These are phyloP conservation scores for Nomada hirtipes DNA, from an alignment of 2,888 invertebrate genomes.

Conservation along the genomic window DNA sequence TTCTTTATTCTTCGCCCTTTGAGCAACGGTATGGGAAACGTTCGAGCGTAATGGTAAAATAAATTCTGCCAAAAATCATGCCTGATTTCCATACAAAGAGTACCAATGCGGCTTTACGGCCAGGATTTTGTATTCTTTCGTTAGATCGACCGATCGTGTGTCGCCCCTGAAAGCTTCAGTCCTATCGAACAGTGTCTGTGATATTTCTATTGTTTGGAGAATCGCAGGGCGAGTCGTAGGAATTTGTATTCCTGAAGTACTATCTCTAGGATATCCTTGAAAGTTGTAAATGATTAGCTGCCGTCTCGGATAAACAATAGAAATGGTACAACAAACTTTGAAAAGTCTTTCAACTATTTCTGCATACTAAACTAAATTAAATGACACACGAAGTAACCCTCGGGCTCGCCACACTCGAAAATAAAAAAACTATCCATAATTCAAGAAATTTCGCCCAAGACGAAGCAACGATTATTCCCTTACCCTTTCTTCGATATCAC, in stretches of 20 bases:
- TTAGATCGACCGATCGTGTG: conserved; percentile 1
- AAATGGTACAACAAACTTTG: no score
- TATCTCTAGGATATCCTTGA: no score
- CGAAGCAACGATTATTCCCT: no score
- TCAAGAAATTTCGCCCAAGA: background rate
- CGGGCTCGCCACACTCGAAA: no score
- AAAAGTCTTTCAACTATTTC: no score
- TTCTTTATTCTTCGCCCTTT: background rate
- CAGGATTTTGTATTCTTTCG: background rate
- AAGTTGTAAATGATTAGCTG: no score
- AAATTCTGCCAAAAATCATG: conserved; percentile 46
- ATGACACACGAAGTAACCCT: no score
- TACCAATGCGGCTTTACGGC: background rate
- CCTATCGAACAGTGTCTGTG: background rate
- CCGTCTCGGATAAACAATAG: no score
- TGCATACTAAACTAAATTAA: no score
- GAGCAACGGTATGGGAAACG: conserved; percentile 34
- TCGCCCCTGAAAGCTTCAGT: background rate
- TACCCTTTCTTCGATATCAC: no score
- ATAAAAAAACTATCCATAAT: background rate
- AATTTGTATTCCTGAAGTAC: background rate
- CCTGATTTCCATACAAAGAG: conserved; percentile 53
- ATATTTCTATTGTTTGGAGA: background rate
- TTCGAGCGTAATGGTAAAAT: conserved; percentile 21
- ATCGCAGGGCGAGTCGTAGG: background rate